Evolutionary conservation across 2,113 vertebrate species (phyloP).

Genomic region (Mirounga angustirostris): DNA sequence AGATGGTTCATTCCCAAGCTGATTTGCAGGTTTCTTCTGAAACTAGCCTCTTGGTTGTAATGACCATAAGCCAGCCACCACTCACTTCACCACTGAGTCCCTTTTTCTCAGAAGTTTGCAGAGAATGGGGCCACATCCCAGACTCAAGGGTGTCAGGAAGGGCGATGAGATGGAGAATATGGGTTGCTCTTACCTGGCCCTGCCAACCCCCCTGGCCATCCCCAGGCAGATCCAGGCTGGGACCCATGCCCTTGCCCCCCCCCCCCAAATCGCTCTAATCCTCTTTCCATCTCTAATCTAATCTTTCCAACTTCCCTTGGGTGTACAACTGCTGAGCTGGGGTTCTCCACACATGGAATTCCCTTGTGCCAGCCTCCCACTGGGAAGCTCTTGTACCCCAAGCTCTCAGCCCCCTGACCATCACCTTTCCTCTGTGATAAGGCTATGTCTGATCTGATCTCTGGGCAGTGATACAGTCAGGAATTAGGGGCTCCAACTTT

Average conservation of each 20-base stretch:
- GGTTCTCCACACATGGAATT: rapidly evolving
- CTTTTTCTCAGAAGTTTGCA: not conserved
- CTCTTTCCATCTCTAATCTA: not conserved
- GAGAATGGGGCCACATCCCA: not conserved
- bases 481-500: not conserved
- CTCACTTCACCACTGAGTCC: not conserved
- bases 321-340: not conserved
- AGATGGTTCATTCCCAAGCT: not conserved
- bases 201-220: not conserved
- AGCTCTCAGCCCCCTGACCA: not conserved
- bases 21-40: not conserved
- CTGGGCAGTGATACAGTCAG: not conserved
- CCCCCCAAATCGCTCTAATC: no score
- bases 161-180: not conserved
- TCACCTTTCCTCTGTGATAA: not conserved
- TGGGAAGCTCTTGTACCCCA: not conserved
- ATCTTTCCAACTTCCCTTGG: not conserved
- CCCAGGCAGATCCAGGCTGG: not conserved
- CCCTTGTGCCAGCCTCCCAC: not conserved
- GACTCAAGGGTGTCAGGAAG: not conserved
- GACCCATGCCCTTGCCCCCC: not conserved
- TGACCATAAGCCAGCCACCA: not conserved
- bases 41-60: not conserved
- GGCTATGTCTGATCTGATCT: not conserved
- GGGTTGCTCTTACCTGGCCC: not conserved